Evolutionary conservation across 1,140 invertebrate genomes (phyloP).

Genomic region (Drosophila kanapiae): DNA sequence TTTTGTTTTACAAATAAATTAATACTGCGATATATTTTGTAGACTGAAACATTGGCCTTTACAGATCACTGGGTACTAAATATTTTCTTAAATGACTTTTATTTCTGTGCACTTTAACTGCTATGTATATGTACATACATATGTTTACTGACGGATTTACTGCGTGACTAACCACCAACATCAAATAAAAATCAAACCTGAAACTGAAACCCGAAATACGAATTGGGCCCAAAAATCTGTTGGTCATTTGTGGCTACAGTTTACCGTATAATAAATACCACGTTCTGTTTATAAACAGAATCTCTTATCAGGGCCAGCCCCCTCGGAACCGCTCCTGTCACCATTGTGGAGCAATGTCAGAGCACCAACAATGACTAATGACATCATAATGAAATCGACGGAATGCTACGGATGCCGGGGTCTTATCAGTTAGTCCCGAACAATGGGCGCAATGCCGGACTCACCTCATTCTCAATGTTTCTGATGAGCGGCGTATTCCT

Average conservation of each 20-base stretch:
- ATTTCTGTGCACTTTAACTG: conserved; percentile 1
- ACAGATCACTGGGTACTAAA: fast-evolving
- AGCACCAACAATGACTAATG: conserved; percentile 65
- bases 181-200: conserved; percentile 26
- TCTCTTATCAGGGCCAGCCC: conserved; percentile 19
- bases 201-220: conserved; percentile 26
- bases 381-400: conserved; percentile 54
- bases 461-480: conserved; percentile 71
- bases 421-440: conserved; percentile 20
- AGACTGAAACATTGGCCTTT: too few species aligned
- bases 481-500: conserved; percentile 62
- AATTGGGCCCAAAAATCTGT: conserved; percentile 5
- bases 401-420: conserved; percentile 1
- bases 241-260: conserved; percentile 45
- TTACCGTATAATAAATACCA: not conserved
- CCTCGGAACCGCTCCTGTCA: conserved; percentile 4
- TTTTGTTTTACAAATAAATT: too few species aligned
- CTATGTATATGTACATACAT: not conserved
- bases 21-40: too few species aligned
- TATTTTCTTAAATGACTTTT: not conserved
- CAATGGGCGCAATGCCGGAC: conserved; percentile 69
- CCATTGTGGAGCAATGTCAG: conserved; percentile 54
- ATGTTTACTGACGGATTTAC: conserved; percentile 22
- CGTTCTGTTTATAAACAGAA: conserved; percentile 14
- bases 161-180: conserved; percentile 29